Base-by-base conservation (phyloP, 2,888 invertebrate species). In the Ormyrus pomaceus region DNA sequence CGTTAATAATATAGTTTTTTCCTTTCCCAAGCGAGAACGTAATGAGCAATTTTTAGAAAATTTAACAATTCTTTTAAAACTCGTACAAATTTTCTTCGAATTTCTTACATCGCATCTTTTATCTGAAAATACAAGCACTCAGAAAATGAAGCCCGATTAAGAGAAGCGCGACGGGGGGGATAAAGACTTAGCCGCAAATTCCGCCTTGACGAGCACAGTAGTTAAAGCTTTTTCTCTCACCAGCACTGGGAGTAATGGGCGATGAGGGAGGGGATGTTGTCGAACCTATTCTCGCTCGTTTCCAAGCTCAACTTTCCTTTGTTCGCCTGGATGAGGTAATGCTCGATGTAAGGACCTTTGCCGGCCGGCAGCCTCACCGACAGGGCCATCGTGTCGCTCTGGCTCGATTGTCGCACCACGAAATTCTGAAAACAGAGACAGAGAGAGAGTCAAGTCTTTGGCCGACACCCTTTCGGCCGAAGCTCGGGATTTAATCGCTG, bases 201-300 rank as follows among this genome's bases (percentile, higher is more conserved):
- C 8, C 64, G 46, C 34, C 4, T 11, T 6, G 48, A 55, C 55
- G 53, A 72, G 64, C 48, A 10, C 10, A 56, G 46, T 53, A 62
- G 68, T 77, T 56, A 50, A 56, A 77, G 56, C 6, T 58, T 53
- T 77, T 65, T 71, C 11, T 87, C 93, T 92, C 89, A 95, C 95
- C 96, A 97, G 91, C 97, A 96, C 89, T 96, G 96, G 73, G 97
- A 96, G 91, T 98, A 99, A 92, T 98, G 97, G 74, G 97, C 96
- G 85, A 99, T 96, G 84, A 99, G 93, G 83, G 96, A 95, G 59
- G 98, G 98, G 91, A 98, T 97, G 87, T 96, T 96, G 89, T 96
- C 95, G 91, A 99, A 99, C 88, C 96, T 95, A 91, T 98, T 97
- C 88, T 96, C 96, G 55, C 98, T 98, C 80, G 98, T 98, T 91